Base-by-base conservation (phyloP, 2,113 vertebrate genomes). In the Protobothrops flavoviridis region DNA sequence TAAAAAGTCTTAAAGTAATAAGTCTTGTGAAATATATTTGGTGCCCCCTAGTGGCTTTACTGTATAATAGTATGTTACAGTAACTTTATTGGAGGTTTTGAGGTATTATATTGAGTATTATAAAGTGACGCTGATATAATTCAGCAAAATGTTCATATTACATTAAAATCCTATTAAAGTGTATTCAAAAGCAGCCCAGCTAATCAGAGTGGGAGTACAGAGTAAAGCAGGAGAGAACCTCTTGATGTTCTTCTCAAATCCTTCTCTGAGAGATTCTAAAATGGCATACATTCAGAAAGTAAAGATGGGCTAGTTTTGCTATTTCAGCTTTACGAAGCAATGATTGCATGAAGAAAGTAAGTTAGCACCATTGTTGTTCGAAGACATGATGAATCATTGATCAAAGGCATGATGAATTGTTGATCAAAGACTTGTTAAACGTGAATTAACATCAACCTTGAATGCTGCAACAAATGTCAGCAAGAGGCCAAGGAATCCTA, bases 11-110 rank as follows among this genome's bases (percentile, higher is more conserved):
- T 59, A 33, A 24, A 61, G 3, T 39, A 11, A 91, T n/a, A 21
- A 3, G 48, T 21, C 15, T 91, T 94, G 85, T 90, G 17, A 74
- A 92, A 91, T 81, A 92, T 86, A 33, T 92, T 85, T 94, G 69
- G 24, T 90, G 91, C 87, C 91, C 93, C 85, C 93, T 94, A 94
- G 61, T 90, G 93, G 93, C 50, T 5, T 26, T 59, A 64, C 43
- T 45, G n/a, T 81, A 43, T 21, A 43, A 43, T 29, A 64, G 8
- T 52, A 91, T 55, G 74, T 39, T 39, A 45, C 29, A 87, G 39
- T 88, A 23, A 64, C 7, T 53, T 33, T 87, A 43, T 24, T 55
- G 8, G 13, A 11, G 45, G 13, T 2, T 17, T 50, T n/a, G 26
- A 33, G 2, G 12, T 69, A 69, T 69, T 69, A 69, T 52, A 88